These are phyloP conservation scores for Grantiella picta DNA, from an alignment of 2,113 vertebrate species.

Conservation along the genomic window DNA sequence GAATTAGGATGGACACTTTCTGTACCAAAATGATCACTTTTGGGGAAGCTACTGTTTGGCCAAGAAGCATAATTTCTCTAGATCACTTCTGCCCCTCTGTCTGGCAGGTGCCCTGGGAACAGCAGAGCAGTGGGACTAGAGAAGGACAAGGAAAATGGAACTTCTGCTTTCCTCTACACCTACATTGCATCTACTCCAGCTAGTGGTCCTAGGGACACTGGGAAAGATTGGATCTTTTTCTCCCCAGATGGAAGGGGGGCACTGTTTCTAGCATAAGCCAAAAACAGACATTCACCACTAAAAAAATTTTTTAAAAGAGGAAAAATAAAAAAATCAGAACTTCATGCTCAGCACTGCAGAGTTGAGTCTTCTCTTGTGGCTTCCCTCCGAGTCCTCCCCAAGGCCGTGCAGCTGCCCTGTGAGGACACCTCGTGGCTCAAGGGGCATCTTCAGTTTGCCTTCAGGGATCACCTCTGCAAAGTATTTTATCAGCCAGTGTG, in stretches of 20 bases:
- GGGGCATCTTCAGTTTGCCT: background rate
- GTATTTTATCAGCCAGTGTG: background rate
- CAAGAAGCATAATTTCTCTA: background rate
- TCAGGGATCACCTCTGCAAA: background rate
- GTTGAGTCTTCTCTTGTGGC: background rate
- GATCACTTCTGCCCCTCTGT: background rate
- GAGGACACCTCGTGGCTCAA: conserved; percentile 69
- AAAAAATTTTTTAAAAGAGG: too few species aligned
- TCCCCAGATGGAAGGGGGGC: background rate
- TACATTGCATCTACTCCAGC: background rate
- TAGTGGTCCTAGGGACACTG: background rate
- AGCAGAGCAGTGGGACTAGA: background rate
- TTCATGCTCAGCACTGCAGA: background rate
- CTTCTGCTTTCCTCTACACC: background rate
- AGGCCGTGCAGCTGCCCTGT: conserved; percentile 18
- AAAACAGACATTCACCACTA: background rate
- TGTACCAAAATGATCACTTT: background rate
- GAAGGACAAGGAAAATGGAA: background rate
- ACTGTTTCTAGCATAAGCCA: background rate
- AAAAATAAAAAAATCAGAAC: background rate
- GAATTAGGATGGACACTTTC: background rate
- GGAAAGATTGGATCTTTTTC: background rate
- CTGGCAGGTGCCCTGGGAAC: background rate
- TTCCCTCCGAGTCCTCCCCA: background rate
- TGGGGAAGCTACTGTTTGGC: background rate